phyloP scores from a whole-genome alignment of 2,888 invertebrate genomes.

The Chrysolina americana region DNA sequence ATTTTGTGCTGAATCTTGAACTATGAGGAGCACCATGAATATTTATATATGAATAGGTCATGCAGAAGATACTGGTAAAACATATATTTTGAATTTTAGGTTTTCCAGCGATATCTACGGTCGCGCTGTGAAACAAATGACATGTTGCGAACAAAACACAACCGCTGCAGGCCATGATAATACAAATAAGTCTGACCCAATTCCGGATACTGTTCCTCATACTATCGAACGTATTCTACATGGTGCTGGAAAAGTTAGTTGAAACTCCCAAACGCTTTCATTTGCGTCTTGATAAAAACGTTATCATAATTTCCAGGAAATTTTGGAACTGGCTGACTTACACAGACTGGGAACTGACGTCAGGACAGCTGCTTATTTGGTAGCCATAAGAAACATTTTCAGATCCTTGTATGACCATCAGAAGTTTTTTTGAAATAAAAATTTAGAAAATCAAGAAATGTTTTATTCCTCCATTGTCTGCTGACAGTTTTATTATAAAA shows the following conservation, averaged over 20 bases:
- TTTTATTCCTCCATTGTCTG: neutral
- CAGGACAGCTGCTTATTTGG: conserved; percentile 62
- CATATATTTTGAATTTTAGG: neutral
- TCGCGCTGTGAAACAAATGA: conserved; percentile 7
- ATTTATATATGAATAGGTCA: neutral
- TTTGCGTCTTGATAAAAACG: neutral
- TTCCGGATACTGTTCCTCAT: neutral
- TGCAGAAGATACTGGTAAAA: too few species aligned
- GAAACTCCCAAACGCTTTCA: neutral
- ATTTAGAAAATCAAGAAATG: neutral
- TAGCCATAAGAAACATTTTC: conserved; percentile 61
- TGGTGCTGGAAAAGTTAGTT: conserved; percentile 32
- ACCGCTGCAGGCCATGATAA: neutral
- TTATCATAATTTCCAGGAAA: conserved; percentile 57
- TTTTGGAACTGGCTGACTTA: conserved; percentile 55
- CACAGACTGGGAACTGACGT: conserved; percentile 61
- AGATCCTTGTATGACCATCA: conserved; percentile 40
- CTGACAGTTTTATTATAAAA: conserved; percentile 11
- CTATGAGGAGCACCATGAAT: too few species aligned
- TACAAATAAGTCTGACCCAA: neutral
- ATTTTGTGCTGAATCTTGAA: too few species aligned
- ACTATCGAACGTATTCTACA: neutral
- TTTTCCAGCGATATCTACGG: conserved; percentile 4
- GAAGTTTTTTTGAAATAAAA: conserved; percentile 59
- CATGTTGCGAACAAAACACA: conserved; percentile 9